Evolutionary conservation across 2,888 invertebrate genomes (phyloP).

Genomic region (Alloplasta piceator): DNA sequence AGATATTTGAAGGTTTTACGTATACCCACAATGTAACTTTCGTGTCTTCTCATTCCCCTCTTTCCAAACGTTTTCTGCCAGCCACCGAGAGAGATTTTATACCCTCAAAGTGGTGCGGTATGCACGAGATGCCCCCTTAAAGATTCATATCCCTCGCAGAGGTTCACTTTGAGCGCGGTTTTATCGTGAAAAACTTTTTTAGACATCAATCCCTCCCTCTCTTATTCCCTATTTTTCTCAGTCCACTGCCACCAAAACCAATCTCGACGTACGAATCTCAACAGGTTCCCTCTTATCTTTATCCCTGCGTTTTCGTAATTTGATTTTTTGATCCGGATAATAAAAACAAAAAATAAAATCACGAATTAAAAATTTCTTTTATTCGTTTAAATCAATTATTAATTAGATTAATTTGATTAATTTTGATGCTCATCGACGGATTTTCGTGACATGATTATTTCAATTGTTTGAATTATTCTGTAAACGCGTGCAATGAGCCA

Average conservation of each 20-base stretch:
- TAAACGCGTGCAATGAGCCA: background rate
- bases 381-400: background rate
- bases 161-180: slow-evolving; percentile 5
- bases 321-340: background rate
- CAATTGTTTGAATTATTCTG: background rate
- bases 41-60: slow-evolving; percentile 20
- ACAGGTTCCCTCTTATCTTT: background rate
- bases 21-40: slow-evolving; percentile 18
- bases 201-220: background rate
- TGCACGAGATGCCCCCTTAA: slow-evolving; percentile 12
- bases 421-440: background rate
- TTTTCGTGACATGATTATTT: background rate
- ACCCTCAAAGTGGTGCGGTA: slow-evolving; percentile 12
- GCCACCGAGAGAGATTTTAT: background rate
- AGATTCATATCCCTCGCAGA: slow-evolving; percentile 12
- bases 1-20: too few relatives aligned
- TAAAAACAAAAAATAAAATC: background rate
- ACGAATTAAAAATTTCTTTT: slow-evolving; percentile 3
- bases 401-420: slow-evolving; percentile 2
- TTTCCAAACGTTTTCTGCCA: slow-evolving; percentile 19
- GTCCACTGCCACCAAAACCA: background rate
- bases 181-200: background rate
- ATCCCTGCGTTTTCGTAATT: background rate
- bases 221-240: background rate
- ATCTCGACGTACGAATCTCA: background rate